Base-by-base conservation (phyloP, 2,888 invertebrate species). In the Drosophila demipolita region DNA sequence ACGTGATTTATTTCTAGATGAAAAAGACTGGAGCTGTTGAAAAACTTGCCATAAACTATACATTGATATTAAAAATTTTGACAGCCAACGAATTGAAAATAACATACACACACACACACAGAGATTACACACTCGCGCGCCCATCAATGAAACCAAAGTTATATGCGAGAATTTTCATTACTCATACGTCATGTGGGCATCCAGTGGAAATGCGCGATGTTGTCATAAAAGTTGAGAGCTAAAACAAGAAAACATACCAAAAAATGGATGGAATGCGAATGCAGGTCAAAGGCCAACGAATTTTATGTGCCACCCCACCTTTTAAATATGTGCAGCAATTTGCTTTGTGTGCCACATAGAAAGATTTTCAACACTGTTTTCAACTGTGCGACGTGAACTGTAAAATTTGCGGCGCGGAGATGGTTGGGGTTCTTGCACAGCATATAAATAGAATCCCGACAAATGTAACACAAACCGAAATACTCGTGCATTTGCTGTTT, bases 311-410 rank as follows among this genome's bases (percentile, higher is more conserved):
- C 20, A 32, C 42, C 55, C 62, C 42, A 49, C 23, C 38, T 62
- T 80, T 73, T 80, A 72, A 76, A 82, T 85, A 78, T 66, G 66
- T 57, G 58, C 53, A 54, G 66, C 64, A 62, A 60, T 66, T 63
- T 50, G 42, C 73, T 32, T 38, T 60, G 38, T 61, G 59, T 23
- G 61, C 17, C 45, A 49, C 49, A 76, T 63, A 68, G 66, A 73
- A 73, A 66, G 61, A 80, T 70, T 75, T 74, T 72, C 52, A 69
- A 78, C 86, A 80, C 57, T 75, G 76, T 83, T 87, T 87, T 84
- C 66, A 67, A 75, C 73, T 72, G 54, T 68, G 69, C 40, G 67
- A 80, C 68, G 73, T 71, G 71, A 35, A 32, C 11, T 59, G 57
- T n/a, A 38, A 26, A 26, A 7, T 11, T 7, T 2, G 11, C 1